Evolutionary conservation across 2,888 invertebrate species (phyloP).

Genomic region (Belgica antarctica): DNA sequence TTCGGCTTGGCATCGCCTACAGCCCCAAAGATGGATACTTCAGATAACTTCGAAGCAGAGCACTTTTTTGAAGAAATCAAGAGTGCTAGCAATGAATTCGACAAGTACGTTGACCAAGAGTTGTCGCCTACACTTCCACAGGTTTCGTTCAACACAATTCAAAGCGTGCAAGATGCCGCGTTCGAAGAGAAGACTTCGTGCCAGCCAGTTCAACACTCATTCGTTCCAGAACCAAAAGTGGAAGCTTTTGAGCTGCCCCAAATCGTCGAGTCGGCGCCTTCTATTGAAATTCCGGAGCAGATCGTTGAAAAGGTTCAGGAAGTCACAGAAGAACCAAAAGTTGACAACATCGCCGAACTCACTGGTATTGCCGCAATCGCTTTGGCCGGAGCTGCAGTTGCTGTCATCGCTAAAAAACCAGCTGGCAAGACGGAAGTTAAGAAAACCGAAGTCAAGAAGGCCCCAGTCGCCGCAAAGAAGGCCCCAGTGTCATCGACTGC

Average conservation of each 20-base stretch:
- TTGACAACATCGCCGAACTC: not conserved
- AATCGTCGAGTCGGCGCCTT: not conserved
- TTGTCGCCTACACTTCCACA: conserved; percentile 34
- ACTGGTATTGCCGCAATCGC: not conserved
- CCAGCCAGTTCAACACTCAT: not conserved
- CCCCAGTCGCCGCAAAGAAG: conserved; percentile 11
- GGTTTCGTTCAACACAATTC: not conserved
- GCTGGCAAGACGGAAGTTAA: conserved; percentile 17
- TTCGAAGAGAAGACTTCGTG: not conserved
- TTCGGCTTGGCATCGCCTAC: not conserved
- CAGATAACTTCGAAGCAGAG: conserved; percentile 38
- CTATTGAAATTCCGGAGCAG: not conserved
- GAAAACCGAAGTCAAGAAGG: conserved; percentile 20
- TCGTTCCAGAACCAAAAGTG: not conserved
- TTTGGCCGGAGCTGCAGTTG: conserved; percentile 5
- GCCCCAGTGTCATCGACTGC: not conserved
- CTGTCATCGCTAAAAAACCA: not conserved
- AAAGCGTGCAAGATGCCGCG: conserved; percentile 22
- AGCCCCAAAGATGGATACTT: conserved; percentile 29
- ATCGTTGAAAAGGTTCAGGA: conserved; percentile 2
- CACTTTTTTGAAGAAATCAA: conserved; percentile 41
- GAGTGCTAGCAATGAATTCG: not conserved
- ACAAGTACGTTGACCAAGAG: conserved; percentile 34
- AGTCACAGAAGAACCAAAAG: not conserved
- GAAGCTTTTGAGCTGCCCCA: no score